Conservation (phyloP, 2,888 invertebrate species). For the Drosophila demipolita region DNA sequence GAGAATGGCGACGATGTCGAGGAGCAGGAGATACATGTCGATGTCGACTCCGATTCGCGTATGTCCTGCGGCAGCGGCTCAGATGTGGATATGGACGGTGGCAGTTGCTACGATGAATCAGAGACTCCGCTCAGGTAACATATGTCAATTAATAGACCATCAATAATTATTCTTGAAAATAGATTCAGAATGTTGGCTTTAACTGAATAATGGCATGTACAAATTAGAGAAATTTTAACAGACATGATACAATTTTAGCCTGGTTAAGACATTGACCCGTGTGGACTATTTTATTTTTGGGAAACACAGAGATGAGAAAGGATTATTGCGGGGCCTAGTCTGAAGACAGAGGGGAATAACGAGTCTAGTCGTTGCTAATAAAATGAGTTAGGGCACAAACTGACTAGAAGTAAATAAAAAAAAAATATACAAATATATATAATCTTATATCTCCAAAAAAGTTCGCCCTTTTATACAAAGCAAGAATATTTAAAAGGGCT, state of each 20-base stretch:
- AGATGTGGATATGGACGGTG: constrained; percentile 85
- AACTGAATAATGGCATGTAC: background rate
- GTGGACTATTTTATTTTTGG: background rate
- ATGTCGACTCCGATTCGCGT: constrained; percentile 85
- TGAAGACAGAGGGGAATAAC: background rate
- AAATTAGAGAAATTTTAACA: background rate
- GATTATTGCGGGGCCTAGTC: background rate
- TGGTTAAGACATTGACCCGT: background rate
- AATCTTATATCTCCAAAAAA: background rate
- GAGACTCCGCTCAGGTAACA: constrained; percentile 84
- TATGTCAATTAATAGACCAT: background rate
- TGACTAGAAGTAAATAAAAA: background rate
- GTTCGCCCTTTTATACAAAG: background rate
- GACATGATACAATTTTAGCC: background rate
- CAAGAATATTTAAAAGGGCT: background rate
- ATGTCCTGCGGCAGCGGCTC: constrained; percentile 85
- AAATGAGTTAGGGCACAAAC: background rate
- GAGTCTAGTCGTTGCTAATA: background rate
- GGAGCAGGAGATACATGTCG: constrained; percentile 85
- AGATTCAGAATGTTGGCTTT: background rate
- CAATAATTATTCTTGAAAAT: background rate
- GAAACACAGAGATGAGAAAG: background rate
- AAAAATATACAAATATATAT: no score
- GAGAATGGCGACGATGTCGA: constrained; percentile 82
- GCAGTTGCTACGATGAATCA: constrained; percentile 85